These are phyloP conservation scores for Agrilus planipennis DNA, from an alignment of 1,140 invertebrate species.

Conservation along the genomic window DNA sequence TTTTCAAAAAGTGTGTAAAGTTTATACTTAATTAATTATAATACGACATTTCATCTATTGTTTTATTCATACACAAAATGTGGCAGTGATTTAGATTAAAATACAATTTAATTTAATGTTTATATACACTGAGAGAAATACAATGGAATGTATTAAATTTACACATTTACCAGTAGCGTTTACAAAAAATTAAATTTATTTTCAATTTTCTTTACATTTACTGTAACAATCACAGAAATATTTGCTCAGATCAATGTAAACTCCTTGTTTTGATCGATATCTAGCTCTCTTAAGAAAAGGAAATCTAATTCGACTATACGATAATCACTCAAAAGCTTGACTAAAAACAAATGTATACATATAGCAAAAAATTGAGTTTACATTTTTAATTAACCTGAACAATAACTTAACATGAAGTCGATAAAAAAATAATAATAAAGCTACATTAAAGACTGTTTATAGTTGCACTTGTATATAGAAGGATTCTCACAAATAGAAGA, in stretches of 20 bases:
- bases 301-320: conserved; percentile 2
- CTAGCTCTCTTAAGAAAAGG: conserved; percentile 2
- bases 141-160: conserved; percentile 22
- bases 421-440: too few relatives aligned
- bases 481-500: conserved; percentile 1
- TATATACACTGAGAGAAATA: conserved; percentile 24
- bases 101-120: conserved; percentile 22
- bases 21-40: too few relatives aligned
- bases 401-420: conserved; percentile 1
- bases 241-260: conserved; percentile 10
- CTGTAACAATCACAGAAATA: conserved; percentile 26
- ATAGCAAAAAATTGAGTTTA: conserved; percentile 4
- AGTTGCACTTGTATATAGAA: background rate
- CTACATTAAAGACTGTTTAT: too few relatives aligned
- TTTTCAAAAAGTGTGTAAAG: too few relatives aligned
- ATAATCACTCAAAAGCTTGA: conserved; percentile 5
- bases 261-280: conserved; percentile 2
- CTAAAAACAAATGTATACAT: conserved; percentile 6
- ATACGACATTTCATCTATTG: too few relatives aligned
- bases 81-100: conserved; percentile 29
- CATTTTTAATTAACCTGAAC: conserved; percentile 2
- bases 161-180: conserved; percentile 13
- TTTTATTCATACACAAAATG: conserved; percentile 24
- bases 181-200: conserved; percentile 10
- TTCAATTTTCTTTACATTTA: conserved; percentile 12